phyloP scores from a whole-genome alignment of 2,113 vertebrate genomes.

The Chloropsis hardwickii region DNA sequence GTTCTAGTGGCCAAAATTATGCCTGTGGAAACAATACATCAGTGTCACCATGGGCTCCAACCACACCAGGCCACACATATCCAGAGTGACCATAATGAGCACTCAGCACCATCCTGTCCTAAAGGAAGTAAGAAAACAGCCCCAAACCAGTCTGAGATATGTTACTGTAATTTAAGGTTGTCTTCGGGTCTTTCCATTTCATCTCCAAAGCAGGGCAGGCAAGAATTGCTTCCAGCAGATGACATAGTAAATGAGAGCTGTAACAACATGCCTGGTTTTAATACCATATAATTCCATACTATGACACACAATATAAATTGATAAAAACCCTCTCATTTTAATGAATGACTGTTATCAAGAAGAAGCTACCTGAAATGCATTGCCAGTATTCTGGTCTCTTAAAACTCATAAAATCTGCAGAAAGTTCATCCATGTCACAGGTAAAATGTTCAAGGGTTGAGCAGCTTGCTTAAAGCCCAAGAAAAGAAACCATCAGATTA shows the following conservation, averaged over 20 bases:
- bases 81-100: accelerated
- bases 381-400: background rate
- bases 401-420: background rate
- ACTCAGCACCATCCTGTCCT: background rate
- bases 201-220: background rate
- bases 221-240: background rate
- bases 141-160: background rate
- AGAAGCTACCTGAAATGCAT: background rate
- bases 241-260: background rate
- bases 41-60: background rate
- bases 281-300: background rate
- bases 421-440: background rate
- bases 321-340: background rate
- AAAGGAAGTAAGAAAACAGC: background rate
- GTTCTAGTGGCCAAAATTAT: background rate
- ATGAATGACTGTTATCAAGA: background rate
- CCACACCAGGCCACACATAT: accelerated
- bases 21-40: background rate
- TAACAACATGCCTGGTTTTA: background rate
- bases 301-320: background rate
- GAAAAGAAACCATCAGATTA: background rate
- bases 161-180: background rate
- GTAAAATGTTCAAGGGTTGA: background rate
- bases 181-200: background rate
- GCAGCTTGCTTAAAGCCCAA: background rate